Base-by-base conservation (phyloP, 2,113 vertebrate species). In the Nycticryphes semicollaris region DNA sequence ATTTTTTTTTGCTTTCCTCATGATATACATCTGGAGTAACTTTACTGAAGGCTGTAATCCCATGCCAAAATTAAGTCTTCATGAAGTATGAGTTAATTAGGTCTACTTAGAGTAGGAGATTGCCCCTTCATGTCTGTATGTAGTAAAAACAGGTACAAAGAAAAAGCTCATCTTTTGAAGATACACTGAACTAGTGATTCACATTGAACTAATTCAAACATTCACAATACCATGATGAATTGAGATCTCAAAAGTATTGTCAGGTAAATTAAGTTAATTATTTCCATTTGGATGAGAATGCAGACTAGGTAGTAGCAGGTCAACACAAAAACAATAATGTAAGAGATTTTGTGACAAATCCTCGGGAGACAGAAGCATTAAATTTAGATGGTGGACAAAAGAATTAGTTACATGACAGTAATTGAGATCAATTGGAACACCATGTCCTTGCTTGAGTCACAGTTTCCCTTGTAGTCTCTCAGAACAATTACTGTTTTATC, bases 381-480 rank as follows among this genome's bases (percentile, higher is more conserved):
- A 86, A 97, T 97, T 94, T 93, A 97, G 93, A 91, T 97, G 94
- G 96, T 51, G 54, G 96, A 97, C 96, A 95, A 96, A 97, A 94
- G 93, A 97, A 94, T 97, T 97, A 96, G 95, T 96, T 97, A 86
- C 89, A 45, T 93, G 94, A 96, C 92, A 97, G 93, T 97, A 98
- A 98, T 89, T 96, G 96, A 97, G 95, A 98, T 97, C 97, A 97
- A 93, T 72, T 89, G 95, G 93, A 97, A 91, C 85, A 68, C 39
- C 51, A 37, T 86, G 93, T 96, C 87, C 80, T 90, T 87, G 54
- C 74, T 84, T 93, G 77, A 96, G 90, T 97, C 91, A 91, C 15
- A 7, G 70, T 86, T 93, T 96, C 92, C 88, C 89, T 93, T 91
- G 89, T 41, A 96, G 66, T 66, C 76, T 92, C 94, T 75, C 68